Evolutionary conservation across 2,797 vertebrate genomes (phyloP).

Genomic region (Linurgus olivaceus): DNA sequence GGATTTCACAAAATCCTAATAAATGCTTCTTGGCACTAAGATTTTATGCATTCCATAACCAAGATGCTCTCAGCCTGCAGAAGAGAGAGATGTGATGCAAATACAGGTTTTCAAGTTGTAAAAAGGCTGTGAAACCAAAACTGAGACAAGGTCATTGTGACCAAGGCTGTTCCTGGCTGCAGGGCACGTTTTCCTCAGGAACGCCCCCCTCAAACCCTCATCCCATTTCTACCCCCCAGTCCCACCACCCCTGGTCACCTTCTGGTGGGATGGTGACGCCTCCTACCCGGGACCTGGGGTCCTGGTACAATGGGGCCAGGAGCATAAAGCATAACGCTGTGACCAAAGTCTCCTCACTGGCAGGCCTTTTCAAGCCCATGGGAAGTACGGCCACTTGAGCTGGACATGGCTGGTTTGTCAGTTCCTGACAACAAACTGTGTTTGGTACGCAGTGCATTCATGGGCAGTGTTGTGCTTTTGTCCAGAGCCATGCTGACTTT

Average conservation of each 20-base stretch:
- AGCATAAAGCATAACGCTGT: conserved; percentile 86
- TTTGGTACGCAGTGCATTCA: conserved; percentile 88
- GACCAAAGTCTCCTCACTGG: conserved; percentile 71
- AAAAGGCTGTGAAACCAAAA: background rate
- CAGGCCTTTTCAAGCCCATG: conserved; percentile 77
- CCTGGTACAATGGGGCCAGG: conserved; percentile 79
- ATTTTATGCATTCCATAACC: background rate
- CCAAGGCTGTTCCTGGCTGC: background rate
- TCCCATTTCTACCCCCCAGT: conserved; percentile 21
- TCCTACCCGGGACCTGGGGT: conserved; percentile 64
- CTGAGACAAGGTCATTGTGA: background rate
- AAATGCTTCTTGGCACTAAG: background rate
- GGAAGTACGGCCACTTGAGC: conserved; percentile 85
- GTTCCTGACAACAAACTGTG: conserved; percentile 90
- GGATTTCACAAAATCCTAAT: background rate
- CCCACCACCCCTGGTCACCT: background rate
- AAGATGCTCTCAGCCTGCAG: background rate
- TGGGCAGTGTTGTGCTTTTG: conserved; percentile 83
- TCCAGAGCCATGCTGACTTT: conserved; percentile 77
- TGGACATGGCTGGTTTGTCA: conserved; percentile 91
- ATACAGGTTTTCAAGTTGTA: background rate
- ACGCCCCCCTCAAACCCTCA: background rate
- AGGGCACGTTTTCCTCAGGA: background rate
- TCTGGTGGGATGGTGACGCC: conserved; percentile 42
- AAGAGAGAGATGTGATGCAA: background rate